Percentiles rank a stretch among this genome's conserved stretches.
phyloP scores from a whole-genome alignment of 2,113 vertebrate species.

The Holacanthus passer region DNA sequence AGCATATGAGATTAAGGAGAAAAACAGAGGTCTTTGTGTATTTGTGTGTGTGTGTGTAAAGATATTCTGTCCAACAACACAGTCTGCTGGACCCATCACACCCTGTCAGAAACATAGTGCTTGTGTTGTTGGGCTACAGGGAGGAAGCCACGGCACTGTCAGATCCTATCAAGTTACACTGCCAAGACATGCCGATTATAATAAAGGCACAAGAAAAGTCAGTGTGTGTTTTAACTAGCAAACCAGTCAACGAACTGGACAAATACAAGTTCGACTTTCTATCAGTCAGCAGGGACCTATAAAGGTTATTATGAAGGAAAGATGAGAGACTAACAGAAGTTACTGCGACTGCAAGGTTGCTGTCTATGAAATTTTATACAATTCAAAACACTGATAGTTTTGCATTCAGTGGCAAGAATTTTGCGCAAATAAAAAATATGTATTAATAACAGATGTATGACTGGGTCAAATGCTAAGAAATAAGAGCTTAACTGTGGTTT shows the following conservation, averaged over 20 bases:
- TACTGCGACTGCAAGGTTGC: slow-evolving; percentile 26
- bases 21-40: slow-evolving; percentile 57
- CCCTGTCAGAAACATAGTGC: slow-evolving; percentile 55
- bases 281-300: slow-evolving; percentile 45
- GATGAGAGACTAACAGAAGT: slow-evolving; percentile 43
- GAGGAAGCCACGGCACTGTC: slow-evolving; percentile 65
- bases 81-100: slow-evolving; percentile 70
- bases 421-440: neutral
- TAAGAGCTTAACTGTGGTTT: neutral
- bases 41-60: slow-evolving; percentile 24
- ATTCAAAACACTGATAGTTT: slow-evolving; percentile 21
- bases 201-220: slow-evolving; percentile 41
- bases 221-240: slow-evolving; percentile 54
- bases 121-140: slow-evolving; percentile 60
- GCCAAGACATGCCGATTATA: slow-evolving; percentile 59
- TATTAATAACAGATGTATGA: neutral
- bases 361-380: slow-evolving; percentile 17
- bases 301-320: slow-evolving; percentile 43
- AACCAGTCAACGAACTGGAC: slow-evolving; percentile 41
- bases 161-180: slow-evolving; percentile 61
- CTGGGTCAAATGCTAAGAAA: neutral
- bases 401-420: neutral
- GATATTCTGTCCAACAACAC: slow-evolving; percentile 41
- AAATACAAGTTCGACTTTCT: slow-evolving; percentile 31
- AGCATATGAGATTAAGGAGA: slow-evolving; percentile 27